Evolutionary conservation across 1,140 invertebrate species (phyloP).

Genomic region (Daktulosphaira vitifoliae): DNA sequence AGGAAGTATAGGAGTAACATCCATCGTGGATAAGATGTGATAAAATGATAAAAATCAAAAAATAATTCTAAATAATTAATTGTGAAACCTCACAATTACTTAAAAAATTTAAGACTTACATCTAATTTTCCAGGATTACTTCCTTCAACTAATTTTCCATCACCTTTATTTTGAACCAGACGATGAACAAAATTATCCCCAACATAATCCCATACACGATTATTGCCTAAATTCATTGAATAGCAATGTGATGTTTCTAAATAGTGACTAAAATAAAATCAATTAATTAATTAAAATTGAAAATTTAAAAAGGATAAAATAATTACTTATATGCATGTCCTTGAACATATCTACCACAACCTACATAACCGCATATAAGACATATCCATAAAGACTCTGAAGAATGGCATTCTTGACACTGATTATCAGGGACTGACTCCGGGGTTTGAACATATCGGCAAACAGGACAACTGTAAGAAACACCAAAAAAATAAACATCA

Average conservation of each 20-base stretch:
- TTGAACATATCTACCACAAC: slow-evolving; percentile 77
- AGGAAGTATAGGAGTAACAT: too few relatives aligned
- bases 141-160: slow-evolving; percentile 90
- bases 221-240: slow-evolving; percentile 89
- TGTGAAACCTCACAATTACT: too few relatives aligned
- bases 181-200: slow-evolving; percentile 96
- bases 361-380: slow-evolving; percentile 95
- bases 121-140: slow-evolving; percentile 45
- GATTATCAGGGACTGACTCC: slow-evolving; percentile 71
- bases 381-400: slow-evolving; percentile 94
- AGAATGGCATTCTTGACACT: slow-evolving; percentile 70
- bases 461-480: slow-evolving; percentile 52
- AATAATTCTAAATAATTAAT: too few relatives aligned
- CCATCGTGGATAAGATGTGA: too few relatives aligned
- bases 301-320: slow-evolving; percentile 38
- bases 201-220: slow-evolving; percentile 96
- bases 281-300: neutral
- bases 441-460: slow-evolving; percentile 86
- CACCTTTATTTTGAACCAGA: slow-evolving; percentile 89
- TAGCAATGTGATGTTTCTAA: slow-evolving; percentile 92
- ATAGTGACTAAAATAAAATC: slow-evolving; percentile 64
- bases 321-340: slow-evolving; percentile 57
- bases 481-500: too few relatives aligned
- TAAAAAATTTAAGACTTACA: slow-evolving; percentile 17
- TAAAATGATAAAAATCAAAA: too few relatives aligned